Evolutionary conservation across 2,888 invertebrate species (phyloP), one percentile per base, ranked within the genome.

Genomic region (Palloptera scutellata): DNA sequence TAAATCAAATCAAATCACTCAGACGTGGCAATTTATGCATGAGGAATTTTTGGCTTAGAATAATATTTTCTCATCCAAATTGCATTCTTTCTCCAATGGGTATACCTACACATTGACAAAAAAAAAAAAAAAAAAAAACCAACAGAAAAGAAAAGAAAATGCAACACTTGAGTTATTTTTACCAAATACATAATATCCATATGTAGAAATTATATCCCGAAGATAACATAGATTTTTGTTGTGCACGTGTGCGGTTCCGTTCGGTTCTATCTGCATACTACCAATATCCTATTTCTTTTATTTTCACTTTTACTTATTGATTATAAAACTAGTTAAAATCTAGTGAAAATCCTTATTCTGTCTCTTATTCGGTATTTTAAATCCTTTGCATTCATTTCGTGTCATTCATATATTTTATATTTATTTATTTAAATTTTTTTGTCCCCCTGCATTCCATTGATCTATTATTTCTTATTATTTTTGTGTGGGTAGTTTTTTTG

Each of bases 341-440:
- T 30, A 57, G 58, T 13, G 42, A 45, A 42, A 58, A 58, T 58
- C 58, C 48, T 57, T 69, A 66, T 76, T 30, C 6, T 30, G 30
- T 30, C 30, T 30, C 30, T 30, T 71, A 70, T 41, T 58, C 58
- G 64, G 41, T 2, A 13, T 51, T n/a, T 15, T 19, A 19, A 73
- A 73, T 67, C 73, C 73, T 74, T 78, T 74, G 75, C 79, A 77
- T 77, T 66, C 43, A 62, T 53, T 64, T 68, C 74, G 72, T 73
- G 72, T 48, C 48, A 48, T 76, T 72, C 52, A 52, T 63, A 68
- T 1, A 15, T 51, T 61, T 13, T 51, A n/a, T n/a, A n/a, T n/a
- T n/a, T n/a, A n/a, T n/a, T n/a, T n/a, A n/a, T 40, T 43, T 51
- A n/a, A n/a, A n/a, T 30, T 9, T 15, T 12, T 5, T 30, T 9